phyloP scores from a whole-genome alignment of 2,888 invertebrate species.

The Poecilus cupreus region DNA sequence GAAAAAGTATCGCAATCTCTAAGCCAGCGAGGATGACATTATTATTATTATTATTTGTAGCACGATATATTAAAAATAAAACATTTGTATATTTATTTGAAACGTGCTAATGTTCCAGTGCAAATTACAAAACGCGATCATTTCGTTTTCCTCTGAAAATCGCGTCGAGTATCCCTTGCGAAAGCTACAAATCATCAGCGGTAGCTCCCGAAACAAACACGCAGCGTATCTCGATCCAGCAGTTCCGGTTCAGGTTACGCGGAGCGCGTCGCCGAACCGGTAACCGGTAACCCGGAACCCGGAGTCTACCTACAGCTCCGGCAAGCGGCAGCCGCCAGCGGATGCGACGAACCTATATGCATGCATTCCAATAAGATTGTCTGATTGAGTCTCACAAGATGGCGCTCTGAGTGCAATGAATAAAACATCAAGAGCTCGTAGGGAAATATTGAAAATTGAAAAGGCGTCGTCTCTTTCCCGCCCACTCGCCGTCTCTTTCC shows the following conservation, averaged over 20 bases:
- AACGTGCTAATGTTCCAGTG: too few species aligned
- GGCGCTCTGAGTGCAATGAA: conserved; percentile 73
- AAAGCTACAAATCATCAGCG: conserved; percentile 8
- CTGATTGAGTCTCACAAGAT: conserved; percentile 73
- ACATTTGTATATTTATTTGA: too few species aligned
- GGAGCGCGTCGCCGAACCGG: conserved; percentile 23
- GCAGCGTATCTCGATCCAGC: not conserved
- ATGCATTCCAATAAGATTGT: conserved; percentile 73
- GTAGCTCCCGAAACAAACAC: conserved; percentile 14
- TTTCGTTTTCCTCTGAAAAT: too few species aligned
- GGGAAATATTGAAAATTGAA: conserved; percentile 74
- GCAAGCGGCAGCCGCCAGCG: conserved; percentile 62
- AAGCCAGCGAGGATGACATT: too few species aligned
- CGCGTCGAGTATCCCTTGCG: too few species aligned
- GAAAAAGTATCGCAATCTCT: too few species aligned
- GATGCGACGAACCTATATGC: conserved; percentile 69
- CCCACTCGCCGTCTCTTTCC: conserved; percentile 65
- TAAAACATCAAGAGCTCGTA: conserved; percentile 74
- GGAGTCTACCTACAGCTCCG: conserved; percentile 60
- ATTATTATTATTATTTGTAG: too few species aligned
- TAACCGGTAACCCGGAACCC: conserved; percentile 20
- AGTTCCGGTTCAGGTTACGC: conserved; percentile 39
- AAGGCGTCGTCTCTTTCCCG: conserved; percentile 71
- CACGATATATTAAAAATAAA: too few species aligned
- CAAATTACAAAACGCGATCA: too few species aligned